Evolutionary conservation across 2,888 invertebrate genomes (phyloP).

Genomic region (Colletes collaris): DNA sequence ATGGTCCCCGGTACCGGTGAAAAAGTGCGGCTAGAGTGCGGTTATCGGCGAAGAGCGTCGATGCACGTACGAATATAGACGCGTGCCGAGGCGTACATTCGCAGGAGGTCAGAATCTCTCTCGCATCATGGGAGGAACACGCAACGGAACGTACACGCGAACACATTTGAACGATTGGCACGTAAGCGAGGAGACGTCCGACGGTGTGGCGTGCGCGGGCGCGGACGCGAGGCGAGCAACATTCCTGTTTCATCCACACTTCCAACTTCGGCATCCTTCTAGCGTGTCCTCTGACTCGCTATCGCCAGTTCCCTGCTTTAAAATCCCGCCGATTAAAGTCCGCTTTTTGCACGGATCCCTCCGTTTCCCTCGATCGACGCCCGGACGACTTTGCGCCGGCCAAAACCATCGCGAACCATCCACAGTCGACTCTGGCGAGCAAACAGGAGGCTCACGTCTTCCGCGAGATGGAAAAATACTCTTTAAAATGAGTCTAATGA

Average conservation of each 20-base stretch:
- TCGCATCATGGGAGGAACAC: conserved; percentile 45
- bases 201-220: conserved; percentile 56
- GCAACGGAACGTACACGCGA: conserved; percentile 32
- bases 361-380: conserved; percentile 3
- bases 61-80: conserved; percentile 13
- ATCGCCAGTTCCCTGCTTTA: conserved; percentile 19
- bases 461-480: too few relatives aligned
- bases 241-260: conserved; percentile 78
- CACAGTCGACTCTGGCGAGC: too few relatives aligned
- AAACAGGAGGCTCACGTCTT: too few relatives aligned
- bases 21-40: conserved; percentile 9
- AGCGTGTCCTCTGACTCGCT: conserved; percentile 30
- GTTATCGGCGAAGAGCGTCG: neutral
- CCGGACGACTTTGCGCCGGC: neutral
- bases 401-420: too few relatives aligned
- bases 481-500: too few relatives aligned
- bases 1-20: too few relatives aligned
- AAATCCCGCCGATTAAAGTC: conserved; percentile 21
- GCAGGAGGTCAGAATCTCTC: conserved; percentile 56
- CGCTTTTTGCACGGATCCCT: conserved; percentile 5
- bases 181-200: conserved; percentile 32
- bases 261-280: conserved; percentile 73
- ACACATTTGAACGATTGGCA: conserved; percentile 51
- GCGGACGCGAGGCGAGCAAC: conserved; percentile 80
- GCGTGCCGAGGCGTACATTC: conserved; percentile 46